Percentiles rank a stretch among this genome's conserved stretches.
Conservation (phyloP, 2,888 invertebrate species). For the Falcaria lacertinaria region DNA sequence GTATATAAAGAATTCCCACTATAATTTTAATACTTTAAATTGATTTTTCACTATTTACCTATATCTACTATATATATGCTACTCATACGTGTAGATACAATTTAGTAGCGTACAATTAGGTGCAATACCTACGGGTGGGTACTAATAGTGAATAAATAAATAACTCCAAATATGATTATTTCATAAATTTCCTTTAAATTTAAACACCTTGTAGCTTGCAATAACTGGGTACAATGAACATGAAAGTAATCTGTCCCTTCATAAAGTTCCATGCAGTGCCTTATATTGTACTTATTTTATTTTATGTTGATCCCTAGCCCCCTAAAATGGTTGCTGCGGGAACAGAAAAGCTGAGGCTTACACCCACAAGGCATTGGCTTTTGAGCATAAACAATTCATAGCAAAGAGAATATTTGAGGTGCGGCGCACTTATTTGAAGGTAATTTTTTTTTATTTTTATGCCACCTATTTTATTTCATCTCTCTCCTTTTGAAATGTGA, state of each 20-base stretch:
- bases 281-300: slow-evolving; percentile 47
- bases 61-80: too few species aligned
- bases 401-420: slow-evolving; percentile 56
- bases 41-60: too few species aligned
- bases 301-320: slow-evolving; percentile 58
- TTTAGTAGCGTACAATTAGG: too few species aligned
- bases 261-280: slow-evolving; percentile 26
- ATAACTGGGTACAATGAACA: slow-evolving; percentile 3
- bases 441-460: slow-evolving; percentile 39
- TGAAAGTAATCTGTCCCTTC: neutral
- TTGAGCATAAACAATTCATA: slow-evolving; percentile 59
- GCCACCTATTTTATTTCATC: slow-evolving; percentile 13
- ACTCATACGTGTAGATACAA: too few species aligned
- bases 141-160: too few species aligned
- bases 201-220: too few species aligned
- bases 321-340: slow-evolving; percentile 50
- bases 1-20: too few species aligned
- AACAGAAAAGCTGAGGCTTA: slow-evolving; percentile 53
- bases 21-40: too few species aligned
- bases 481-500: neutral
- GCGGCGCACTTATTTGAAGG: slow-evolving; percentile 42
- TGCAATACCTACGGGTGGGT: too few species aligned
- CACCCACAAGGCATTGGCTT: slow-evolving; percentile 44
- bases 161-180: too few species aligned
- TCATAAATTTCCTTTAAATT: too few species aligned